Evolutionary conservation across 2,888 invertebrate genomes (phyloP), one percentile per base, ranked within the genome.

Genomic region (Folsomia candida): DNA sequence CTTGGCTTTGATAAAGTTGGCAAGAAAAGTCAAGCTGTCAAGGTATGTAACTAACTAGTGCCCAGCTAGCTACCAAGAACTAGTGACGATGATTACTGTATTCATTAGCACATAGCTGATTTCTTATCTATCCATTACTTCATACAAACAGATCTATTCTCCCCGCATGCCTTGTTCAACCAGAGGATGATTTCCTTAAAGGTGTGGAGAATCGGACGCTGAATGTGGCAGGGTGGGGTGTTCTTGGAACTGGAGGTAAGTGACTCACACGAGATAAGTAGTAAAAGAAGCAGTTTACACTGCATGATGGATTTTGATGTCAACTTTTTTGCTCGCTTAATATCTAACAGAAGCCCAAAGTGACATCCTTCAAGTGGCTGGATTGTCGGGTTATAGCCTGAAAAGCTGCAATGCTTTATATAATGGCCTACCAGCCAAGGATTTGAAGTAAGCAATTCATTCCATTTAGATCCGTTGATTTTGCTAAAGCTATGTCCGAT

Each of bases 101-200:
- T n/a, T n/a, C n/a, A n/a, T n/a, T n/a, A n/a, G n/a, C n/a, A n/a
- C n/a, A n/a, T n/a, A n/a, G n/a, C n/a, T n/a, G n/a, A n/a, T n/a
- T n/a, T n/a, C n/a, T n/a, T n/a, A n/a, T n/a, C n/a, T n/a, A n/a
- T n/a, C n/a, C n/a, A n/a, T n/a, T n/a, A n/a, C n/a, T n/a, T n/a
- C n/a, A n/a, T n/a, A n/a, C n/a, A n/a, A n/a, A 24, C 18, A 64
- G 72, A 11, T 74, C 80, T 4, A 75, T 75, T 70, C 82, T 83
- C 0, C 85, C 87, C 0, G 86, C 86, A 61, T 88, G 88, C 80
- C 81, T 88, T 69, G 88, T 88, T 0, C 87, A 87, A 81, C 84
- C 86, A 0, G 84, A 84, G 58, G 86, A 87, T 77, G 83, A 85
- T 65, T 78, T 86, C 75, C 84, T 85, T 0, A 72, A 71, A 51